phyloP scores from a whole-genome alignment of 2,888 invertebrate genomes.

The Pardosa pseudoannulata region DNA sequence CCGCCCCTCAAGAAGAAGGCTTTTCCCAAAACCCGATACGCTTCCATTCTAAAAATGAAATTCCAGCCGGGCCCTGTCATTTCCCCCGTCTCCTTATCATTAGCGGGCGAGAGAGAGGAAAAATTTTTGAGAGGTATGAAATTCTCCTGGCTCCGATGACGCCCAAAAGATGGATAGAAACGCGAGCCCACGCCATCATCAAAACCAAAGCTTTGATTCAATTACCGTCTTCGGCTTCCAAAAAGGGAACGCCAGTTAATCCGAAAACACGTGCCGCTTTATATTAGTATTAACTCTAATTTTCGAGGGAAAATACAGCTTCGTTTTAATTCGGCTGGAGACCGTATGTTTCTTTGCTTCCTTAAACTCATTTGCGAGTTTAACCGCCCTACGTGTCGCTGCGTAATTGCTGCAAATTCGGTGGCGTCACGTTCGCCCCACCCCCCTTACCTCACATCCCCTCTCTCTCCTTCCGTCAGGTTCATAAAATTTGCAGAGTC shows the following conservation, averaged over 20 bases:
- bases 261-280: conserved; percentile 44
- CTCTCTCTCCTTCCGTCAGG: not conserved
- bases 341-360: conserved; percentile 51
- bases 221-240: conserved; percentile 31
- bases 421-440: conserved; percentile 53
- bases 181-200: conserved; percentile 52
- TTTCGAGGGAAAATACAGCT: conserved; percentile 33
- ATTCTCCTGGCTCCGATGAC: conserved; percentile 29
- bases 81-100: conserved; percentile 23
- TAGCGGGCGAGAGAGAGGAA: conserved; percentile 21
- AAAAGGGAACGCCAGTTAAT: conserved; percentile 46
- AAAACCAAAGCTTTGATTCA: conserved; percentile 63
- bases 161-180: conserved; percentile 61
- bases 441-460: not conserved
- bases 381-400: conserved; percentile 45
- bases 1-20: not conserved
- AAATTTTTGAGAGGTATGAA: conserved; percentile 31
- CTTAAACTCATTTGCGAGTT: conserved; percentile 57
- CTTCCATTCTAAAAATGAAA: conserved; percentile 37
- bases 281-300: conserved; percentile 71
- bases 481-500: conserved; percentile 72
- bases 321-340: conserved; percentile 66
- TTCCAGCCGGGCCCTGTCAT: conserved; percentile 14
- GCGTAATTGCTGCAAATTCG: conserved; percentile 65
- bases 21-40: conserved; percentile 14